Evolutionary conservation across 2,113 vertebrate genomes (phyloP).

Genomic region (Vulpes vulpes): DNA sequence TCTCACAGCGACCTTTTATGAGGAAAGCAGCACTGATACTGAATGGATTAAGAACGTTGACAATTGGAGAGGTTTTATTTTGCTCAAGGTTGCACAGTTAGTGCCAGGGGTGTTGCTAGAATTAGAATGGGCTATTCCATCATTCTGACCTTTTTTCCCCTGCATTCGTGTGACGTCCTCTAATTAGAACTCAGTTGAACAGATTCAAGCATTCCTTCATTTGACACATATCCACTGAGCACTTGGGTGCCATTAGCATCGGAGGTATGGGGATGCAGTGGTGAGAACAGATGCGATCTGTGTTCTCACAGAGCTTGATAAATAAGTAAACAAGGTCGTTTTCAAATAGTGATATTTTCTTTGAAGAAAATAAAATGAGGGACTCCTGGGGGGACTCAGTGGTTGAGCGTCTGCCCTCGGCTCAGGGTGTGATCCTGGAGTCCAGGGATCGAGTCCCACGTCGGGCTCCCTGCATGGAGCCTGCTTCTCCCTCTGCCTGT

Average conservation of each 20-base stretch:
- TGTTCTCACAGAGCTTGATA: neutral
- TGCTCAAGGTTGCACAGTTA: neutral
- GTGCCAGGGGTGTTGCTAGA: neutral
- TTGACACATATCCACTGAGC: neutral
- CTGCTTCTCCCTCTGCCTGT: too few relatives aligned
- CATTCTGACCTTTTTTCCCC: neutral
- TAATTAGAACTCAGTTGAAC: neutral
- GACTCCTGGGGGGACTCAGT: too few relatives aligned
- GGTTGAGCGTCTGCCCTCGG: too few relatives aligned
- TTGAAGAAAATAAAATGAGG: neutral
- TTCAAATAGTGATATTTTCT: constrained; percentile 14
- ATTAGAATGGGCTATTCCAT: neutral
- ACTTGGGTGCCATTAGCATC: neutral
- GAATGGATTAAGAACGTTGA: neutral
- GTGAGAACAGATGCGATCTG: neutral
- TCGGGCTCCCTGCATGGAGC: too few relatives aligned
- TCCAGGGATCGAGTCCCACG: too few relatives aligned
- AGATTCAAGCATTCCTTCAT: neutral
- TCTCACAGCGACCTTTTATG: neutral
- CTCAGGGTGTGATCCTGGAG: too few relatives aligned
- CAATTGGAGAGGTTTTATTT: neutral
- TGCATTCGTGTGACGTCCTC: neutral
- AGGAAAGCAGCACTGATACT: neutral
- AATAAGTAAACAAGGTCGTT: neutral
- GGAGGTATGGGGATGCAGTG: neutral